Evolutionary conservation across 2,888 invertebrate species (phyloP), one percentile per base, ranked within the genome.

Genomic region (Microctonus hyperodae): DNA sequence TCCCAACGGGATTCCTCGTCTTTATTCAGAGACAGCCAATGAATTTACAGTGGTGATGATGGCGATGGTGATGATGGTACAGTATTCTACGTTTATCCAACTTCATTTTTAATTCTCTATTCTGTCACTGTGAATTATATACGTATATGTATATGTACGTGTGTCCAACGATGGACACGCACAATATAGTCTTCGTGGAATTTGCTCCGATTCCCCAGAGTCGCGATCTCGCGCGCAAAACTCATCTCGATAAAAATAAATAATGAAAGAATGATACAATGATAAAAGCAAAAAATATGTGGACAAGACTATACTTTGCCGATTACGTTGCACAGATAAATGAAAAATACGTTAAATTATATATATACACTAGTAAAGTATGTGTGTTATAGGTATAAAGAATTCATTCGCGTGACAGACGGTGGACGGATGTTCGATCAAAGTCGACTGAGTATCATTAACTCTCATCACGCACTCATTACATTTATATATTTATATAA

Each of bases 21-120:
- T 64, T 64, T 64, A 64, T 55, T 56, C 56, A 25, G 44, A 53
- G 63, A 44, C 56, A 23, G 56, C 20, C 31, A 56, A 64, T 64
- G 56, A 64, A 64, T 64, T 62, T 62, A 51, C 53, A 20, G 23
- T 25, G 37, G 35, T 51, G 13, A 11, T 50, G 44, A 16, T 44
- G 44, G 16, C 16, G 44, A 7, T 44, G 44, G 37, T 37, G 37
- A 11, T 37, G 16, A 7, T 57, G 11, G 16, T 57, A 10, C 6
- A 10, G 51, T 4, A 33, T 16, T 2, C 7, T 16, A 7, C 16
- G 44, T 7, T 44, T 16, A 16, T 58, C 13, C 13, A 22, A 37
- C 35, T 35, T 56, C 40, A 37, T 37, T 58, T 37, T 58, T 58
- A 58, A 25, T n/a, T 58, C 40, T 40, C 22, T 16, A 28, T 53